Evolutionary conservation across 2,888 invertebrate species (phyloP).

Genomic region (Microplitis manilae): DNA sequence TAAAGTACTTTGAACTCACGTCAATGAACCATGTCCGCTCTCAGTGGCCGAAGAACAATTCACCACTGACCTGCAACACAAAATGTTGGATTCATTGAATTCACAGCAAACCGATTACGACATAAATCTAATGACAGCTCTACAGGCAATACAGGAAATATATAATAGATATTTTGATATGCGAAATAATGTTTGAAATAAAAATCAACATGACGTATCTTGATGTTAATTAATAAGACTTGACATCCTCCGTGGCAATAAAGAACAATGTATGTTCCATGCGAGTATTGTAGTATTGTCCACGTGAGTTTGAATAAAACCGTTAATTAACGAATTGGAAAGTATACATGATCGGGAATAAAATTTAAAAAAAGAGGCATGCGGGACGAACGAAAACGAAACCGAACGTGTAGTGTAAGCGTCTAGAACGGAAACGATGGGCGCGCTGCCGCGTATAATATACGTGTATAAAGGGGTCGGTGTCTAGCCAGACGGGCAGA

Average conservation of each 20-base stretch:
- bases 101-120: not conserved
- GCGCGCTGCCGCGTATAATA: slow-evolving; percentile 46
- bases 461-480: slow-evolving; percentile 61
- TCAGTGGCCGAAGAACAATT: slow-evolving; percentile 64
- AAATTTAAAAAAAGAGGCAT: slow-evolving; percentile 48
- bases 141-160: not conserved
- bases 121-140: not conserved
- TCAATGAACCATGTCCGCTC: slow-evolving; percentile 63
- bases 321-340: slow-evolving; percentile 69
- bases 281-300: slow-evolving; percentile 14
- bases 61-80: slow-evolving; percentile 67
- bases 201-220: not conserved
- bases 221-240: not conserved
- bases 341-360: slow-evolving; percentile 55
- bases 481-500: slow-evolving; percentile 71
- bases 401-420: slow-evolving; percentile 50
- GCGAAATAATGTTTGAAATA: too few relatives aligned
- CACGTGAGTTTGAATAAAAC: slow-evolving; percentile 44
- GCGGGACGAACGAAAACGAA: slow-evolving; percentile 42
- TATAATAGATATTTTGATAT: too few relatives aligned
- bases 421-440: slow-evolving; percentile 55
- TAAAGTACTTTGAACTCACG: slow-evolving; percentile 63
- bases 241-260: not conserved
- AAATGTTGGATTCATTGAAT: slow-evolving; percentile 22
- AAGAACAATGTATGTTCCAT: not conserved